Percentiles rank a stretch among this genome's conserved stretches.
Evolutionary conservation across 2,888 invertebrate species (phyloP).

Genomic region (Drosophila ustulata): DNA sequence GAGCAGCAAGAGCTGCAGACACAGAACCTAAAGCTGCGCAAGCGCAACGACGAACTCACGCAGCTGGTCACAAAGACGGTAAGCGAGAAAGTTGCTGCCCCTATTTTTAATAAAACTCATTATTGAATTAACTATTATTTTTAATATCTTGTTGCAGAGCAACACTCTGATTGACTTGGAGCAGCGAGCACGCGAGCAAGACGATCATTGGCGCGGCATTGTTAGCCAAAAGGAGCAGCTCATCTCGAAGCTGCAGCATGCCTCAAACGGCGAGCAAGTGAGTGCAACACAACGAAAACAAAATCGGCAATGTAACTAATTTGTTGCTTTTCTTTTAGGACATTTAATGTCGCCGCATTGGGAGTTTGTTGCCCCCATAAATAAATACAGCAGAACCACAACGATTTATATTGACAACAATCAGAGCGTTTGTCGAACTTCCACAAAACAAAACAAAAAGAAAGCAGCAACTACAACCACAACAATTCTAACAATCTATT

Average conservation of each 20-base stretch:
- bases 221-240: constrained; percentile 83
- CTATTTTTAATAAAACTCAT: background rate
- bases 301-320: background rate
- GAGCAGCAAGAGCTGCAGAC: constrained; percentile 85
- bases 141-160: constrained; percentile 68
- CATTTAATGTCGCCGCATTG: constrained; percentile 82
- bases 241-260: constrained; percentile 82
- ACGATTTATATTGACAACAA: constrained; percentile 67
- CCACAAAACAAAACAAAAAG: constrained; percentile 54
- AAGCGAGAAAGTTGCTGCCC: constrained; percentile 73
- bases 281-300: constrained; percentile 4
- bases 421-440: constrained; percentile 68
- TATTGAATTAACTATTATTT: background rate
- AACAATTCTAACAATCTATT: constrained; percentile 81
- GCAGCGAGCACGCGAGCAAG: constrained; percentile 83
- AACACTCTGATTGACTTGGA: constrained; percentile 84
- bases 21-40: constrained; percentile 88
- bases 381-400: constrained; percentile 53
- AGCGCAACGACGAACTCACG: constrained; percentile 89
- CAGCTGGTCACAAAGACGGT: constrained; percentile 92
- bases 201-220: constrained; percentile 84
- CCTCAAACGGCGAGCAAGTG: constrained; percentile 83
- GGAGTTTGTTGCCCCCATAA: constrained; percentile 12
- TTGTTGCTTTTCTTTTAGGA: constrained; percentile 63
- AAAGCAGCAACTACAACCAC: constrained; percentile 55